Conservation (phyloP, 2,888 invertebrate species). For the Nomada ferruginata region DNA sequence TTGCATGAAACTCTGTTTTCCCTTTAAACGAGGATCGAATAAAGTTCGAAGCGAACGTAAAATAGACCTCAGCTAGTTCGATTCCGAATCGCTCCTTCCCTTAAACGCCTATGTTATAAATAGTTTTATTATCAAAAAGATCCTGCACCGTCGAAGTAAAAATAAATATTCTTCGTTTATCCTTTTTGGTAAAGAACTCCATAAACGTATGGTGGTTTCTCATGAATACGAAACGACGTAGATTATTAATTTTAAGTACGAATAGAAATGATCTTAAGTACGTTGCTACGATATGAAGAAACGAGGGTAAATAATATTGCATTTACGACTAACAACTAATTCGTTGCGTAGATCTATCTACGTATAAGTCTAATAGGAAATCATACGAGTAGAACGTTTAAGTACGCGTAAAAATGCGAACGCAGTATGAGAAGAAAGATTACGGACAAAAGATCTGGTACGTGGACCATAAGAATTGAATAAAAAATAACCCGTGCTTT, state of each 20-base stretch:
- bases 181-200: constrained; percentile 58
- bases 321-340: constrained; percentile 53
- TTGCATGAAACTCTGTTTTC: neutral
- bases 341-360: constrained; percentile 55
- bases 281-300: constrained; percentile 29
- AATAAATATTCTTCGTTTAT: constrained; percentile 66
- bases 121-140: constrained; percentile 64
- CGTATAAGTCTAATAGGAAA: constrained; percentile 55
- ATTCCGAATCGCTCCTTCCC: constrained; percentile 26
- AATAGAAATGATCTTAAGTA: constrained; percentile 62
- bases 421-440: constrained; percentile 18
- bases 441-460: constrained; percentile 3
- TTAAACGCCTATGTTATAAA: constrained; percentile 61
- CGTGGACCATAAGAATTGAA: constrained; percentile 46
- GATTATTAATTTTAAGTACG: constrained; percentile 50
- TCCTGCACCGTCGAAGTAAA: constrained; percentile 66
- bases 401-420: constrained; percentile 9
- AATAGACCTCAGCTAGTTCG: constrained; percentile 48
- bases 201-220: constrained; percentile 54
- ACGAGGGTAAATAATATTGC: constrained; percentile 45
- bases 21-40: constrained; percentile 37
- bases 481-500: constrained; percentile 58
- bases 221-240: constrained; percentile 54
- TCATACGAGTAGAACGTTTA: constrained; percentile 40
- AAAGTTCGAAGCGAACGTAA: constrained; percentile 57